Evolutionary conservation across 37 sponge, comb jelly and placozoan genomes (phyloP).

Genomic region (Ianthella basta): DNA sequence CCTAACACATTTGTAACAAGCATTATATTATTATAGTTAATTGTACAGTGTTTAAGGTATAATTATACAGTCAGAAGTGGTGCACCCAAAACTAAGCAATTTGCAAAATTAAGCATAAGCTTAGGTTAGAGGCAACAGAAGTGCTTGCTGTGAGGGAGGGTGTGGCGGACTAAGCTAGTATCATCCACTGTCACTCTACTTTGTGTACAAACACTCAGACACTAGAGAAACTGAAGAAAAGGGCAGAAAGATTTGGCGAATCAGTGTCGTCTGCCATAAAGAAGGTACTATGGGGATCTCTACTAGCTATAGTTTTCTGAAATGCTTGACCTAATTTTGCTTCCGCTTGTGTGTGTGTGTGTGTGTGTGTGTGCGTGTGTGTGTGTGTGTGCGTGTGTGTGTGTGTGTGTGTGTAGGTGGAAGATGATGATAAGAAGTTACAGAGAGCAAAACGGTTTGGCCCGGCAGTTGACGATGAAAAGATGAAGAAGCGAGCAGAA

Average conservation of each 20-base stretch:
- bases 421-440: slow-evolving; percentile 1
- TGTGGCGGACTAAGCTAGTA: no score
- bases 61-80: no score
- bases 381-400: not conserved
- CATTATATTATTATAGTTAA: no score
- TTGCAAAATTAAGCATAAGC: no score
- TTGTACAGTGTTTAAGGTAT: no score
- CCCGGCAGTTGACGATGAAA: slow-evolving; percentile 50
- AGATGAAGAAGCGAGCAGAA: slow-evolving; percentile 52
- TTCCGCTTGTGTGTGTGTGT: not conserved
- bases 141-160: no score
- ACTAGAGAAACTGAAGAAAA: slow-evolving; percentile 74
- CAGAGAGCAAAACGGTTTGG: not conserved
- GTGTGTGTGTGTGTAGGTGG: not conserved
- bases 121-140: no score
- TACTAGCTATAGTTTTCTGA: not conserved
- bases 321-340: not conserved
- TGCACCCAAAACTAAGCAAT: no score
- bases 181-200: not conserved
- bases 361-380: not conserved
- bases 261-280: slow-evolving; percentile 54
- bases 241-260: slow-evolving; percentile 78
- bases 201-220: slow-evolving; percentile 10
- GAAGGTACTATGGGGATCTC: slow-evolving; percentile 12
- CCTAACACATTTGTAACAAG: no score